Evolutionary conservation across 2,888 invertebrate genomes (phyloP), one percentile per base, ranked within the genome.

Genomic region (Spodoptera littoralis): DNA sequence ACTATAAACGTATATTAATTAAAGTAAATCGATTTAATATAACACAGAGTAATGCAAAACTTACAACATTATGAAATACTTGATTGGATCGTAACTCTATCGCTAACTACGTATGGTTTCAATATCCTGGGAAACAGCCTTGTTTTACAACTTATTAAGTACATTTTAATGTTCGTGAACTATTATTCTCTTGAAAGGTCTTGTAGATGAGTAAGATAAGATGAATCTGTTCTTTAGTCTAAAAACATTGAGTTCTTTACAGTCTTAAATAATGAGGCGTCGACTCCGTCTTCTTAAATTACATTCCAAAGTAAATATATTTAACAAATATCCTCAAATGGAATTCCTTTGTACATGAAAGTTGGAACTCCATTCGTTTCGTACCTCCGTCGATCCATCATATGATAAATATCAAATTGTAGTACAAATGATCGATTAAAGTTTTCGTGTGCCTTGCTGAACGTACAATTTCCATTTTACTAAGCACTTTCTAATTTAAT

Each of bases 361-460:
- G 11, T 45, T 44, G 9, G 36, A 22, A 42, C 56, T 42, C 4
- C 46, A 48, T 30, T 43, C 57, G 44, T 42, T 48, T 27, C 43
- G 11, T 45, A 18, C 6, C 36, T 50, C 41, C 18, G 11, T 13
- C 52, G 44, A 71, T 80, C 68, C 55, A 76, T 85, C 81, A 86
- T 74, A 85, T 83, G 50, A 88, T 84, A 77, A 88, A 87, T 80
- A 90, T 87, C 60, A 92, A 83, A 80, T 87, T 89, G 67, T 87
- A 85, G 70, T 89, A 91, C 62, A 92, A 81, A 77, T 88, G 88
- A 82, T 91, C 88, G 76, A 91, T 91, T 73, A 92, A 83, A 45
- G 76, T 79, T 68, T 79, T 85, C 11, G 89, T 89, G 61, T 90
- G 83, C 78, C 82, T 87, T 13, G 87, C 86, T 51, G 90, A 84